Percentiles rank a stretch among this genome's conserved stretches.
Evolutionary conservation across 53 echinoderm and acorn worm genomes (phyloP).

Genomic region (Antedon mediterranea): DNA sequence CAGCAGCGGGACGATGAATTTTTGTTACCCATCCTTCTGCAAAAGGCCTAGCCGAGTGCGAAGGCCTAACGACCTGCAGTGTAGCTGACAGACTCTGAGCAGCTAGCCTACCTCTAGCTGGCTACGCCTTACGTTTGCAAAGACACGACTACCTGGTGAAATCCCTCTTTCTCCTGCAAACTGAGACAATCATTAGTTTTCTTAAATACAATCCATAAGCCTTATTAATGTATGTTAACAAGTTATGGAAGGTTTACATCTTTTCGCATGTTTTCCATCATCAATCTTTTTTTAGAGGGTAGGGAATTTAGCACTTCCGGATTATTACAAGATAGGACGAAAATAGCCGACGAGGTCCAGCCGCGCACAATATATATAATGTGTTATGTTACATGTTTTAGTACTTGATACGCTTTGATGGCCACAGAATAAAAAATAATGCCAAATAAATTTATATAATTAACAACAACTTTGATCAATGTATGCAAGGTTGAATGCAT

Average conservation of each 20-base stretch:
- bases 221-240: neutral
- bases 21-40: neutral
- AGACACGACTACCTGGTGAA: neutral
- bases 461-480: too few relatives aligned
- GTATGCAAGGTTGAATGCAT: too few relatives aligned
- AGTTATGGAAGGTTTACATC: neutral
- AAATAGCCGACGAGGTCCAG: too few relatives aligned
- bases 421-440: too few relatives aligned
- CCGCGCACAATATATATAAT: too few relatives aligned
- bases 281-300: neutral
- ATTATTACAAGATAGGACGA: neutral
- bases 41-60: neutral
- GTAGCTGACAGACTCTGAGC: too few relatives aligned
- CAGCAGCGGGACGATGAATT: neutral
- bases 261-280: neutral
- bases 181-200: neutral
- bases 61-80: too few relatives aligned
- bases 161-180: neutral
- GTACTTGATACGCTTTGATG: too few relatives aligned
- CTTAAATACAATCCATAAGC: neutral
- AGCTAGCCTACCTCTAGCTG: too few relatives aligned
- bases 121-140: too few relatives aligned
- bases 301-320: neutral
- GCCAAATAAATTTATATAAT: too few relatives aligned
- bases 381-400: too few relatives aligned